Percentiles rank a stretch among this genome's conserved stretches.
Evolutionary conservation across 1,140 invertebrate species (phyloP).

Genomic region (Zaprionus capensis): DNA sequence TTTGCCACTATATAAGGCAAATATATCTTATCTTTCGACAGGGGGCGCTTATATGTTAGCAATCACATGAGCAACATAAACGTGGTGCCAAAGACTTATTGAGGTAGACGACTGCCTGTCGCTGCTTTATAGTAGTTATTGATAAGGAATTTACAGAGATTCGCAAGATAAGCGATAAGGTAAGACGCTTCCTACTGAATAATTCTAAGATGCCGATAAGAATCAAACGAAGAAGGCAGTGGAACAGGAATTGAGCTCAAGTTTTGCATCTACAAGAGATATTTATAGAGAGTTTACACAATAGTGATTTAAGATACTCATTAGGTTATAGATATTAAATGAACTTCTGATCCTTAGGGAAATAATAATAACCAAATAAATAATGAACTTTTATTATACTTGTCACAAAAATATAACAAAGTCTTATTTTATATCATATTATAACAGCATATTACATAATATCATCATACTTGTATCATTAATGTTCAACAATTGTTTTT

Average conservation of each 20-base stretch:
- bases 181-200: not conserved
- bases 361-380: too few relatives aligned
- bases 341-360: too few relatives aligned
- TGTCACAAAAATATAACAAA: too few relatives aligned
- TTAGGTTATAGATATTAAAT: too few relatives aligned
- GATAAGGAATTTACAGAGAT: slow-evolving; percentile 12
- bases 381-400: too few relatives aligned
- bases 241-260: too few relatives aligned
- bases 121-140: slow-evolving; percentile 3
- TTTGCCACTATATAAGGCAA: not conserved
- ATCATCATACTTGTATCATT: too few relatives aligned
- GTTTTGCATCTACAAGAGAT: too few relatives aligned
- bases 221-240: not conserved
- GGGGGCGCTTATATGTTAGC: not conserved
- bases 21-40: slow-evolving; percentile 30
- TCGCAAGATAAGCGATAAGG: not conserved
- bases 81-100: slow-evolving; percentile 3
- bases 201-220: not conserved
- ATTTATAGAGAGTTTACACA: too few relatives aligned
- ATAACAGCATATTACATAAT: too few relatives aligned
- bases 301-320: too few relatives aligned
- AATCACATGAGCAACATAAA: slow-evolving; percentile 33
- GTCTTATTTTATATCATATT: too few relatives aligned
- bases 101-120: slow-evolving; percentile 8
- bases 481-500: not conserved